Evolutionary conservation across 2,113 vertebrate species (phyloP), one percentile per base, ranked within the genome.

Genomic region (Anarhynchus alexandrinus): DNA sequence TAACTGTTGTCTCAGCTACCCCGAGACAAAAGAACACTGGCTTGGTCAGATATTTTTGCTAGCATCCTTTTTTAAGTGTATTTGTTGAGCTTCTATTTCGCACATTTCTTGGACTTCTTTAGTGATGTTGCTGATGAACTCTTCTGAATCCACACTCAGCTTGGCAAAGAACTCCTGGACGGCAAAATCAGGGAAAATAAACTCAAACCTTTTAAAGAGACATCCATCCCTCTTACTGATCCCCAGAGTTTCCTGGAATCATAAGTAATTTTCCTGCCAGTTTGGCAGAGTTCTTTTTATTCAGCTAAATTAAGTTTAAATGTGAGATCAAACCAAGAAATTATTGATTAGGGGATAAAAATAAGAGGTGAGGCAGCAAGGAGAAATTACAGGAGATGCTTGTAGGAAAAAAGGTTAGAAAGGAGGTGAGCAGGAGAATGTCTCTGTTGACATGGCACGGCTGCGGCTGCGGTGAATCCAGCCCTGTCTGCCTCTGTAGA

Each of bases 191-290:
- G 86, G 86, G 91, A 84, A 94, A 95, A 96, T 74, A 93, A 93
- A 42, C 49, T 70, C 42, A 78, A 72, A 59, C 76, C 65, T 81
- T 88, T 34, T 78, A 49, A 89, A 82, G 77, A 94, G 70, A 76
- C 70, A 78, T 92, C 88, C 78, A 84, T 96, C 88, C 85, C 67
- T 47, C 42, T 82, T 88, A 59, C 64, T 86, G 74, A 93, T 86
- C 86, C 94, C 88, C 77, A 36, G 47, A 69, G n/a, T 88, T 96
- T 93, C 95, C 94, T 93, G 96, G 95, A 94, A 86, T 84, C 3
- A 1, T 11, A 11, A 0, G 1, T 34, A 5, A 16, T 67, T 89
- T 79, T 54, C 64, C 58, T 93, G 91, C 81, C 86, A 82, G 86
- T 82, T 94, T 89, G 88, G 77, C 80, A 69, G 86, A 66, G 76